A percentile compares a stretch with the other conserved stretches of the same genome.
These are phyloP conservation scores for Pachyseris speciosa DNA, from an alignment of 64 coral and sea anemone genomes.

Conservation along the genomic window DNA sequence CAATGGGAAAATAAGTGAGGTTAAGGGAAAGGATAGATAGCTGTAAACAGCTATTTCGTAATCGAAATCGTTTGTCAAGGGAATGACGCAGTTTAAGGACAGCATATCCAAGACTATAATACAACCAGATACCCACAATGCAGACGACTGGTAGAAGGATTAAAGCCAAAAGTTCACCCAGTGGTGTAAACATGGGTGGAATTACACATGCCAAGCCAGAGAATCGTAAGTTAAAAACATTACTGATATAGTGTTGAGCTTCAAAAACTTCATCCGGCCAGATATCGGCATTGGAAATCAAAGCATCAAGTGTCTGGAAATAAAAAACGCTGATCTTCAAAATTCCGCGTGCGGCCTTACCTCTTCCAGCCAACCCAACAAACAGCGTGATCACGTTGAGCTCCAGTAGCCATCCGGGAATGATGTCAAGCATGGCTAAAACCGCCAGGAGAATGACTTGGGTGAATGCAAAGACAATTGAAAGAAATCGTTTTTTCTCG, in stretches of 20 bases:
- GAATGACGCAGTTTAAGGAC: background rate
- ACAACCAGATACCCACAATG: constrained; percentile 17
- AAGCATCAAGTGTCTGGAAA: constrained; percentile 79
- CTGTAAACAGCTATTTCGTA: constrained; percentile 25
- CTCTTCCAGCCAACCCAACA: constrained; percentile 68
- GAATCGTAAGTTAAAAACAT: constrained; percentile 79
- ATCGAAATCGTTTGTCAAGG: constrained; percentile 5
- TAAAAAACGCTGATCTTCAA: constrained; percentile 82
- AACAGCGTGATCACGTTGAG: constrained; percentile 52
- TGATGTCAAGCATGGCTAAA: constrained; percentile 49
- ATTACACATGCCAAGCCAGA: constrained; percentile 66
- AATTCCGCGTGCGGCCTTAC: constrained; percentile 33
- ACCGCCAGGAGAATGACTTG: constrained; percentile 38
- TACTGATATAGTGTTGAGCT: constrained; percentile 62
- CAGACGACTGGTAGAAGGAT: constrained; percentile 59
- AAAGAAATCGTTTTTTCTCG: constrained; percentile 37
- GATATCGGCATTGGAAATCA: constrained; percentile 52
- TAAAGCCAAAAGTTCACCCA: constrained; percentile 53
- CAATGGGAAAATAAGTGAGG: constrained; percentile 82
- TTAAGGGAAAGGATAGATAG: constrained; percentile 60
- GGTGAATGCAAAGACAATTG: constrained; percentile 23
- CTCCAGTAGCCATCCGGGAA: constrained; percentile 85
- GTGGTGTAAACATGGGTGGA: constrained; percentile 69
- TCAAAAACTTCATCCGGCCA: constrained; percentile 51
- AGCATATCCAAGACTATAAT: constrained; percentile 19